Evolutionary conservation across 2,888 invertebrate species (phyloP).

Genomic region (Rugalucina vietnamica): DNA sequence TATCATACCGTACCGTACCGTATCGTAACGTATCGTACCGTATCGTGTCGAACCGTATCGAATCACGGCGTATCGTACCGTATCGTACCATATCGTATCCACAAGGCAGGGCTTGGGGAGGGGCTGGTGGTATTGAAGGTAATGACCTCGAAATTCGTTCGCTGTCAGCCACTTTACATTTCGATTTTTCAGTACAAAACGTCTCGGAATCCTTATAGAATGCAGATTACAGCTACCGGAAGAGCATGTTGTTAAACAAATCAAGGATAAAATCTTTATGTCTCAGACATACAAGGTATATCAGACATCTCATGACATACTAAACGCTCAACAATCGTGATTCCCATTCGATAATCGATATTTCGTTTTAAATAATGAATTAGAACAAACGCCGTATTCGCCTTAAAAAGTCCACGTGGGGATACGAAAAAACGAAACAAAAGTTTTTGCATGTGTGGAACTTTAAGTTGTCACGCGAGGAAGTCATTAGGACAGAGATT

Average conservation of each 20-base stretch:
- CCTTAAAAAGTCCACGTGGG: slow-evolving; percentile 15
- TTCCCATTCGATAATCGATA: neutral
- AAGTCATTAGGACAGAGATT: neutral
- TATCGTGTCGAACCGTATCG: too few species aligned
- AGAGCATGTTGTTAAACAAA: neutral
- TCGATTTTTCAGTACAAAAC: too few species aligned
- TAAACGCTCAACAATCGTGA: slow-evolving; percentile 2
- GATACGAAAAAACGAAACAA: slow-evolving; percentile 8
- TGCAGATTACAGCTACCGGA: neutral
- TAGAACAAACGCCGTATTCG: neutral
- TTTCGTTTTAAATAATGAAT: slow-evolving; percentile 8
- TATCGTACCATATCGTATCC: too few species aligned
- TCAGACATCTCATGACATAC: neutral
- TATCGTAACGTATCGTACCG: too few species aligned
- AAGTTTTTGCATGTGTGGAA: neutral
- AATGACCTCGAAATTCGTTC: too few species aligned
- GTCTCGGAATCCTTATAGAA: too few species aligned
- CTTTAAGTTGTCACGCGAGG: neutral
- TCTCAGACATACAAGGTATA: neutral
- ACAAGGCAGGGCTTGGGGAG: too few species aligned
- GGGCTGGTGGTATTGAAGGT: too few species aligned
- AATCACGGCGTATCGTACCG: too few species aligned
- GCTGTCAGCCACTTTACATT: too few species aligned
- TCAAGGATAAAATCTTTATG: neutral
- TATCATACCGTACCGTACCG: too few species aligned